Base-by-base conservation (phyloP, 1,140 invertebrate genomes). In the Tetramorium parvispinum region DNA sequence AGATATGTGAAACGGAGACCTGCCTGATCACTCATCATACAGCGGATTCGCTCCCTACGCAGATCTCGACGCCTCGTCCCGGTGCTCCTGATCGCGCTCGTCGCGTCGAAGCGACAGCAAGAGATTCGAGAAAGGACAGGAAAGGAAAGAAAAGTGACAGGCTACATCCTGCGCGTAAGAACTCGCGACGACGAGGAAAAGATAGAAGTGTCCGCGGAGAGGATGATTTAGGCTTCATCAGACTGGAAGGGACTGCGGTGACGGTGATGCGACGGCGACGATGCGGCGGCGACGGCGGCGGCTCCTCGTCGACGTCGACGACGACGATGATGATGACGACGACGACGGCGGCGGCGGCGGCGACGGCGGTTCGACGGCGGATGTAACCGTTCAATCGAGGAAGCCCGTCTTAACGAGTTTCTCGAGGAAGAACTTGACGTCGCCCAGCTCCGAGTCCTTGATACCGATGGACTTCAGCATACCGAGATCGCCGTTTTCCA, bases 401-500 rank as follows among this genome's bases (percentile, higher is more conserved):
- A 99, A 99, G 87, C 98, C 98, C 85, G 98, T 99, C 95, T 99
- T 98, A 61, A 99, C 98, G 87, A 99, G 96, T 95, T 99, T 99
- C 95, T 99, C 98, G 85, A 99, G 96, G 96, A 99, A 99, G 96
- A 99, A 99, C 94, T 99, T 99, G 37, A 99, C 98, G 93, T 99
- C 98, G n/a, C 98, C 98, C 43, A 99, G 96, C 94, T 99, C 98
- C 0, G 98, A 98, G 94, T 99, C 98, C 95, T 99, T 98, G 94
- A 99, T 99, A 63, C 98, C 98, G 40, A 99, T 96, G 11, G 98
- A 98, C 94, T 99, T 99, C 55, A 99, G 96, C 97, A 98, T 98
- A 78, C 98, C 98, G 21, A 99, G 96, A 94, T 99, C 98, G 4
- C 98, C 98, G 92, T 98, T 99, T 93, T 99, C 98, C n/a, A 99